Conservation (phyloP, 1,140 invertebrate species). For the Zaprionus kolodkinae region DNA sequence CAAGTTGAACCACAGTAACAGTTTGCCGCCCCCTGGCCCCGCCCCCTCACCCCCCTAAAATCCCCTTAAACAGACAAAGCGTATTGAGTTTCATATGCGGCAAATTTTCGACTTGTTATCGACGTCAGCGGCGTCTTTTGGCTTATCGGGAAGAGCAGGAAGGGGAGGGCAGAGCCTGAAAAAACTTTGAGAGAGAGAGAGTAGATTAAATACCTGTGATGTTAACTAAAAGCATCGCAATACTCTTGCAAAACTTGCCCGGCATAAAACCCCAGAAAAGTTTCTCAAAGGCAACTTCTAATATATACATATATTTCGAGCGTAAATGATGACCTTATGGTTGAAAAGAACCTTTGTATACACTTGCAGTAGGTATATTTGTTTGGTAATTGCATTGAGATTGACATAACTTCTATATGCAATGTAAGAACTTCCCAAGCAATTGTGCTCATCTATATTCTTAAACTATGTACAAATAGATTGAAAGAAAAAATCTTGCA, state of each 20-base stretch:
- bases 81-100: conserved; percentile 1
- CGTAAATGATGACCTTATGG: conserved; percentile 6
- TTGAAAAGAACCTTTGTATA: neutral
- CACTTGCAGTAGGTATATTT: neutral
- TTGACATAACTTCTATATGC: too few relatives aligned
- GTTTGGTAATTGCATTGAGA: too few relatives aligned
- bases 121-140: neutral
- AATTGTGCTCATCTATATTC: too few relatives aligned
- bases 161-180: neutral
- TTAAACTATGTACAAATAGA: too few relatives aligned
- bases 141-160: neutral
- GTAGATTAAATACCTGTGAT: conserved; percentile 3
- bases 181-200: neutral
- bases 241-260: neutral
- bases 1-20: conserved; percentile 2
- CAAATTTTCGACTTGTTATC: conserved; percentile 4
- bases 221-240: conserved; percentile 2
- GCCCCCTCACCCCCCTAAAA: neutral
- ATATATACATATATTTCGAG: conserved; percentile 3
- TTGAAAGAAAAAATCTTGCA: too few relatives aligned
- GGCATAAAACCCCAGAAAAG: neutral
- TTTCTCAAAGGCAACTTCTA: neutral
- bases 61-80: neutral
- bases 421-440: too few relatives aligned
- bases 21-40: neutral